Percentiles rank a stretch among this genome's conserved stretches.
These are phyloP conservation scores for Amaurobius ferox DNA, from an alignment of 2,888 invertebrate species.

Conservation along the genomic window DNA sequence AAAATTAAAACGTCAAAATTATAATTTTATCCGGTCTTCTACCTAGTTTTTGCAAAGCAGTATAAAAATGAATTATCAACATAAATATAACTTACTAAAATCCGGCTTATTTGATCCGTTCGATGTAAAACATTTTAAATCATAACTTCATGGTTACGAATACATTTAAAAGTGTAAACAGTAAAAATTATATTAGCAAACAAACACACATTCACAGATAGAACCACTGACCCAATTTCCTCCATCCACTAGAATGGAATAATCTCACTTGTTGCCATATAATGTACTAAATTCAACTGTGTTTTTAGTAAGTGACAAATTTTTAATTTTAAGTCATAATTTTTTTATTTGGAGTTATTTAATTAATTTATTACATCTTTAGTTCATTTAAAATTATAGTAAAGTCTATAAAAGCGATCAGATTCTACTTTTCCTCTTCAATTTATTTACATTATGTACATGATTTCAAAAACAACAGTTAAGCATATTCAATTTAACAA, in stretches of 20 bases:
- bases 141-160: constrained; percentile 26
- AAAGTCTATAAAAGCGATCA: too few species aligned
- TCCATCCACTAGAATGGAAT: constrained; percentile 38
- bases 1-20: neutral
- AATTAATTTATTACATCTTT: too few species aligned
- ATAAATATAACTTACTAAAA: constrained; percentile 28
- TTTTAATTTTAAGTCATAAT: too few species aligned
- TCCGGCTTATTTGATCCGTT: neutral
- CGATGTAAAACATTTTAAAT: constrained; percentile 19
- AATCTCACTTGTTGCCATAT: constrained; percentile 45
- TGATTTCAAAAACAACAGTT: too few species aligned
- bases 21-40: constrained; percentile 31
- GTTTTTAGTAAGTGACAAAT: too few species aligned
- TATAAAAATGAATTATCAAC: constrained; percentile 26
- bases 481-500: too few species aligned
- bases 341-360: too few species aligned
- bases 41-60: constrained; percentile 40
- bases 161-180: too few species aligned
- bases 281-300: neutral
- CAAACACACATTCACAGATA: constrained; percentile 42
- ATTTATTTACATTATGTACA: too few species aligned
- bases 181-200: constrained; percentile 21
- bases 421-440: too few species aligned
- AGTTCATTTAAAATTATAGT: too few species aligned
- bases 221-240: constrained; percentile 64